Conservation (phyloP, 2,113 vertebrate species). For the Pseudorhombus dupliciocellatus region DNA sequence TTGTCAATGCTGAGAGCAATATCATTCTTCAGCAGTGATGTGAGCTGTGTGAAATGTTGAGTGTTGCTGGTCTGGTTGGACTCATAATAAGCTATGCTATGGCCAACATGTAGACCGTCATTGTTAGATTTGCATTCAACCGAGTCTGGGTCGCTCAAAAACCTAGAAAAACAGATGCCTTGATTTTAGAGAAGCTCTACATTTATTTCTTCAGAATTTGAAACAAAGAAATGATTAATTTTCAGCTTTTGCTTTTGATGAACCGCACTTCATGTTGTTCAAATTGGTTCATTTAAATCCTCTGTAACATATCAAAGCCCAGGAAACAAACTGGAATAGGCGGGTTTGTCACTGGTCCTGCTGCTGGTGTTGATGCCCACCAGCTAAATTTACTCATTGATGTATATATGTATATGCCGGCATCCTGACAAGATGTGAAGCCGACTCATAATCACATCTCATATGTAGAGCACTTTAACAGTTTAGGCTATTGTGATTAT, state of each 20-base stretch:
- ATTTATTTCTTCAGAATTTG: background rate
- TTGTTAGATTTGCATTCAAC: background rate
- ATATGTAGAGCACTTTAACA: conserved; percentile 43
- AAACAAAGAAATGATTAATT: background rate
- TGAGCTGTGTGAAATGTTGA: conserved; percentile 4
- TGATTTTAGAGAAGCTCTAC: no score
- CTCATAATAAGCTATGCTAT: background rate
- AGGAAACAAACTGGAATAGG: background rate
- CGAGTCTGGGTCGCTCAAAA: background rate
- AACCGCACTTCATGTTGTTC: no score
- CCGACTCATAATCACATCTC: conserved; percentile 41
- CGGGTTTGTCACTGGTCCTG: background rate
- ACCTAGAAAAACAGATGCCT: background rate
- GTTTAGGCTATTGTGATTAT: conserved; percentile 61
- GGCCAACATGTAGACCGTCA: background rate
- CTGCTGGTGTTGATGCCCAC: background rate
- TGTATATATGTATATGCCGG: conserved; percentile 4
- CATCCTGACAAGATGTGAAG: conserved; percentile 33
- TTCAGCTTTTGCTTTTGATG: no score
- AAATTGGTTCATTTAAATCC: background rate
- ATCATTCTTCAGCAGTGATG: conserved; percentile 20
- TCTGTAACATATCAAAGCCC: background rate
- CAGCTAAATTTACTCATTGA: background rate
- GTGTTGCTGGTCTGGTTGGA: conserved; percentile 1
- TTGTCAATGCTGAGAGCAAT: conserved; percentile 14